A percentile compares a stretch with the other conserved stretches of the same genome.
Conservation (phyloP, 2,797 vertebrate genomes). For the Anomalospiza imberbis region DNA sequence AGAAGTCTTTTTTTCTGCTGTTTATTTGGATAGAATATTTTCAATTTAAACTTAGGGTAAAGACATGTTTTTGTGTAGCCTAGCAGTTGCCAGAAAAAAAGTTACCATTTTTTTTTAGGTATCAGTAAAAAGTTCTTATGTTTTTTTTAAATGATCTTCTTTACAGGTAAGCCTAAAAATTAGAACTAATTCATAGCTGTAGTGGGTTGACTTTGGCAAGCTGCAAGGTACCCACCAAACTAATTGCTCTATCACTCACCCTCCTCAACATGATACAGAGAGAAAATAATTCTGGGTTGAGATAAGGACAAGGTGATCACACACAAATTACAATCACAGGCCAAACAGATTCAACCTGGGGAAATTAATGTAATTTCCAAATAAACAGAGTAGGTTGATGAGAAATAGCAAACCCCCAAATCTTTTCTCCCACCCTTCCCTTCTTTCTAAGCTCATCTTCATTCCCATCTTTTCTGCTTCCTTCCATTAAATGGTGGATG, state of each 20-base stretch:
- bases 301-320: neutral
- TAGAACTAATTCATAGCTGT: neutral
- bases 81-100: neutral
- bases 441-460: neutral
- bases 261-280: neutral
- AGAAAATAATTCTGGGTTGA: neutral
- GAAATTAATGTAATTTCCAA: neutral
- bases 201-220: neutral
- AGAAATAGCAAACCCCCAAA: neutral
- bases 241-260: neutral
- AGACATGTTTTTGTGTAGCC: neutral
- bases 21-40: neutral
- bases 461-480: neutral
- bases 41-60: neutral
- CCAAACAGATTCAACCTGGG: rapidly evolving
- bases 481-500: neutral
- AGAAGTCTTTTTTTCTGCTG: neutral
- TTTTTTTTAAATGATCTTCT: neutral
- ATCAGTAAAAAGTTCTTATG: neutral
- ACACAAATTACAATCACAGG: neutral
- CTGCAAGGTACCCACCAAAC: neutral
- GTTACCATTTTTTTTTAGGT: neutral
- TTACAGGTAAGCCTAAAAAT: neutral
- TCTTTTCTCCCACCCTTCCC: neutral
- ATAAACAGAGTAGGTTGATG: neutral